Base-by-base conservation (phyloP, 2,797 vertebrate genomes). In the Acestrorhynchus altus region DNA sequence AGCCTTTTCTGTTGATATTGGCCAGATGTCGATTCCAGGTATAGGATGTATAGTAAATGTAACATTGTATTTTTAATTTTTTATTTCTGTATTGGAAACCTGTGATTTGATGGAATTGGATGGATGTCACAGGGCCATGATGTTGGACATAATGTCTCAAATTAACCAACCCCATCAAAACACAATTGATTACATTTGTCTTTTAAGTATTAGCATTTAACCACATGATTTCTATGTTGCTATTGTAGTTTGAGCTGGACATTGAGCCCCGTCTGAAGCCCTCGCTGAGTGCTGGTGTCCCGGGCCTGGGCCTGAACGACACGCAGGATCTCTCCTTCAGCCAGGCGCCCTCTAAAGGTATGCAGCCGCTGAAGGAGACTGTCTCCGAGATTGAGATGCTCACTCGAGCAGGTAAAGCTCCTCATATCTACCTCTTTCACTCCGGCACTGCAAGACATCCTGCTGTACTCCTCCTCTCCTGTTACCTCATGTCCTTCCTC, bases 231-330 rank as follows among this genome's bases (percentile, higher is more conserved):
- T 54, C 9, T 54, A 4, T 22, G 4, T 54, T 44, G 28, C 35
- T 47, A 20, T 1, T 71, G 22, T 90, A 98, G 97, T 98, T 98
- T 87, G 95, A 98, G 87, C 92, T 98, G 89, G 97, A 98, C 86
- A 95, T 98, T 0, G 96, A 98, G 87, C 97, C 97, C 51, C 96
- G 95, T 59, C 89, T 95, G 85, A 96, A 96, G 89, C 93, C 95
- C 0, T 90, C 94, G 71, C 88, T 87, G 76, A 90, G 82, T 59
- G 89, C 90, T 82, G 87, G 90, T 64, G 84, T 91, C 28, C 83
- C 81, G 9, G 88, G 88, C 79, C 86, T 85, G 63, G 84, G 88
- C 74, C 91, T 83, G 49, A 97, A 97, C 0, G 88, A 94, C 84
- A 96, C 95, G 81, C 96, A 94, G 89, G 95, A 96, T 51, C 91